Percentiles rank a stretch among this genome's conserved stretches.
phyloP scores from a whole-genome alignment of 1,140 invertebrate species.

The Eumeta japonica region DNA sequence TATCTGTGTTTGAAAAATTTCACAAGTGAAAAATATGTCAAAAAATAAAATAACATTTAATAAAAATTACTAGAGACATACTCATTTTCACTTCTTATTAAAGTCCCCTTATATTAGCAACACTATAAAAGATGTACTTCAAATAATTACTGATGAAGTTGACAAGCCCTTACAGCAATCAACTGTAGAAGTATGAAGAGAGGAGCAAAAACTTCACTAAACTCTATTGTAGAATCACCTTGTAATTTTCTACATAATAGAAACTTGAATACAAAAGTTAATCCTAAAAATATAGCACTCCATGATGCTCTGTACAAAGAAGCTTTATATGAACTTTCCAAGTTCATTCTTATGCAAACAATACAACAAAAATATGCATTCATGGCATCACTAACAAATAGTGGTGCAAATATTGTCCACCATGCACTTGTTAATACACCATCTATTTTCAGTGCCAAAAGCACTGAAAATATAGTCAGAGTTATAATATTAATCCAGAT shows the following conservation, averaged over 20 bases:
- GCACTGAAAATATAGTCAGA: constrained; percentile 78
- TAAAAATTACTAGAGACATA: too few species aligned
- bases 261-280: constrained; percentile 91
- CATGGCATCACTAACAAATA: constrained; percentile 88
- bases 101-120: too few species aligned
- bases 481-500: constrained; percentile 86
- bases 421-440: constrained; percentile 65
- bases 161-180: constrained; percentile 89
- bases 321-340: constrained; percentile 75
- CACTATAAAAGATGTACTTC: too few species aligned
- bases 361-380: constrained; percentile 94
- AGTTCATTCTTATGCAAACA: constrained; percentile 88
- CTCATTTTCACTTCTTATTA: too few species aligned
- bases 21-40: too few species aligned
- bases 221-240: constrained; percentile 76
- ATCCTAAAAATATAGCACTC: constrained; percentile 79
- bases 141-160: constrained; percentile 66
- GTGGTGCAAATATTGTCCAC: constrained; percentile 86
- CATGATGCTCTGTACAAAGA: constrained; percentile 79
- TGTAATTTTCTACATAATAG: constrained; percentile 86
- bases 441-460: constrained; percentile 76
- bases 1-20: too few species aligned
- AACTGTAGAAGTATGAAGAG: constrained; percentile 87
- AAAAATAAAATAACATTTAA: too few species aligned
- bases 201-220: constrained; percentile 89